Percentiles rank a stretch among this genome's conserved stretches.
phyloP scores from a whole-genome alignment of 2,888 invertebrate species.

The Oscheius onirici region DNA sequence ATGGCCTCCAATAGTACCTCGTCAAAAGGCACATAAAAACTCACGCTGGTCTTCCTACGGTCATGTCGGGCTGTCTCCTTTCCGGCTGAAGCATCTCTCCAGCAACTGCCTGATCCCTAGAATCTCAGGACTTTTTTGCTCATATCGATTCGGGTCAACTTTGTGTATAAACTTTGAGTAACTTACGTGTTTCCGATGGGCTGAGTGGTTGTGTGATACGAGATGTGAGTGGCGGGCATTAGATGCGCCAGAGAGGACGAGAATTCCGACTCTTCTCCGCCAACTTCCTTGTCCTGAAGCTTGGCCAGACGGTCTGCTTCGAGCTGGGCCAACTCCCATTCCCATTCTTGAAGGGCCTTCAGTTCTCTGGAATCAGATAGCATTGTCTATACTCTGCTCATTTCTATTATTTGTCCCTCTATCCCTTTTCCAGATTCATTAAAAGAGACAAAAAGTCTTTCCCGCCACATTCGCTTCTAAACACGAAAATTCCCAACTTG shows the following conservation, averaged over 20 bases:
- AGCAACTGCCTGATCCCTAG: not conserved
- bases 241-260: slow-evolving; percentile 43
- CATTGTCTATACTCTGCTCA: too few species aligned
- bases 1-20: not conserved
- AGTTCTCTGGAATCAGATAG: slow-evolving; percentile 43
- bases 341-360: slow-evolving; percentile 54
- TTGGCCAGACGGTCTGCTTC: slow-evolving; percentile 55
- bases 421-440: not conserved
- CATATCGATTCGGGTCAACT: slow-evolving; percentile 4
- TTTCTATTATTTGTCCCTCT: too few species aligned
- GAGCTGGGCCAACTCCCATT: slow-evolving; percentile 48
- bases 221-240: slow-evolving; percentile 50
- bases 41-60: slow-evolving; percentile 20
- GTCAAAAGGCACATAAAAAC: not conserved
- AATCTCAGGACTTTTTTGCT: slow-evolving; percentile 4
- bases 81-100: slow-evolving; percentile 26
- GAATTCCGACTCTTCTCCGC: slow-evolving; percentile 52
- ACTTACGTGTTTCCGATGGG: slow-evolving; percentile 7
- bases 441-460: too few species aligned
- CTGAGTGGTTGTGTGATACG: slow-evolving; percentile 38
- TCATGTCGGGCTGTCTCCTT: slow-evolving; percentile 3
- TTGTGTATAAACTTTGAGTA: slow-evolving; percentile 9
- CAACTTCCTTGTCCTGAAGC: slow-evolving; percentile 48
- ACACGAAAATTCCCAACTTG: too few species aligned
- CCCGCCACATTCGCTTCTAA: too few species aligned